Conservation (phyloP, 2,888 invertebrate genomes). For the Lapara coniferarum region DNA sequence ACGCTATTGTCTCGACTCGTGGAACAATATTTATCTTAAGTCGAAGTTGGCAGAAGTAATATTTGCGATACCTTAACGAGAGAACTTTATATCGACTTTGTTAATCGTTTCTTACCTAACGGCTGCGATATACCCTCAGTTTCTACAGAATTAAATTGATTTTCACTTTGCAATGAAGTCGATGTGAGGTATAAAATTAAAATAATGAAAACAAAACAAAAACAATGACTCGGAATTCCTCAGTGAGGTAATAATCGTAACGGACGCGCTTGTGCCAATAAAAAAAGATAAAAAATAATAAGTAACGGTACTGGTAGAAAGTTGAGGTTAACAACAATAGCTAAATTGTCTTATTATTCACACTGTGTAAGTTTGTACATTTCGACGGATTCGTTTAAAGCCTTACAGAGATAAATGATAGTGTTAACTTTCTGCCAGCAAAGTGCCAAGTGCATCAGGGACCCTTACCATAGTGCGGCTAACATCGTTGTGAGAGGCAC, state of each 20-base stretch:
- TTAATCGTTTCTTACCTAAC: slow-evolving; percentile 74
- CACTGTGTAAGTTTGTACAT: neutral
- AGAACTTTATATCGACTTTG: slow-evolving; percentile 80
- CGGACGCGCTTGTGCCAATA: slow-evolving; percentile 72
- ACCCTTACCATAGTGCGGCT: slow-evolving; percentile 81
- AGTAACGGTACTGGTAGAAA: slow-evolving; percentile 52
- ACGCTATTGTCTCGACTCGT: slow-evolving; percentile 76
- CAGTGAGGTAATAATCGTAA: slow-evolving; percentile 52
- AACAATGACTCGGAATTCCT: slow-evolving; percentile 45
- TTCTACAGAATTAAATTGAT: slow-evolving; percentile 40
- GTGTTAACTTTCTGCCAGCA: slow-evolving; percentile 57
- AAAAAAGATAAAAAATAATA: slow-evolving; percentile 45
- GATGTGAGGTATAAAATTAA: slow-evolving; percentile 38
- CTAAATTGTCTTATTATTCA: neutral
- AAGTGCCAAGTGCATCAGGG: slow-evolving; percentile 55
- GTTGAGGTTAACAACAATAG: slow-evolving; percentile 29
- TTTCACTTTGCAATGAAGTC: slow-evolving; percentile 34
- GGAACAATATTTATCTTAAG: slow-evolving; percentile 80
- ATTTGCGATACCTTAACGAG: slow-evolving; percentile 82
- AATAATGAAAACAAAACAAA: slow-evolving; percentile 46
- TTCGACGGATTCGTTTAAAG: neutral
- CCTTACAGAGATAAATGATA: slow-evolving; percentile 30
- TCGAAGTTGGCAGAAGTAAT: slow-evolving; percentile 78
- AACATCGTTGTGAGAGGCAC: slow-evolving; percentile 84
- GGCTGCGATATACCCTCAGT: slow-evolving; percentile 41